phyloP scores from a whole-genome alignment of 2,888 invertebrate species.

The Microctonus brassicae region DNA sequence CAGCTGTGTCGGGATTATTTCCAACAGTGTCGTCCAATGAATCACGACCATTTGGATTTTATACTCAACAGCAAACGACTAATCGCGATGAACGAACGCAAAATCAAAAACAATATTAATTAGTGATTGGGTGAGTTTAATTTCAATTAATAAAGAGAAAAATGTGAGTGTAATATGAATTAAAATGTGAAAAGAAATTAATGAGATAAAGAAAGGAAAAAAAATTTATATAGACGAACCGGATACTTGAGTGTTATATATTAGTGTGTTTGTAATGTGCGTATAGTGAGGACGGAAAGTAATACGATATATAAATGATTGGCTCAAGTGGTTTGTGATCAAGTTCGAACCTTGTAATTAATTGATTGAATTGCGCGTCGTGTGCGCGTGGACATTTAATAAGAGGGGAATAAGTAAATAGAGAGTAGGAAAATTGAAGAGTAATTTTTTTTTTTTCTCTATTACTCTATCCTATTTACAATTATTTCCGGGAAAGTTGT shows the following conservation, averaged over 20 bases:
- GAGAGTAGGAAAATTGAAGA: conserved; percentile 13
- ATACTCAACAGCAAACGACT: conserved; percentile 57
- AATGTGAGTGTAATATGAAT: conserved; percentile 1
- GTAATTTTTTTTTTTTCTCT: background rate
- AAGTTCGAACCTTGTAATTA: conserved; percentile 1
- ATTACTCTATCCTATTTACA: background rate
- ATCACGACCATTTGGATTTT: conserved; percentile 64
- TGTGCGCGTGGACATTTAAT: background rate
- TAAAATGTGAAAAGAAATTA: background rate
- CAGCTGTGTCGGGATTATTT: conserved; percentile 44
- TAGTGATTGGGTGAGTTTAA: no score
- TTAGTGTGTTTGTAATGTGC: background rate
- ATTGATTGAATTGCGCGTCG: conserved; percentile 7
- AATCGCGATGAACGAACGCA: conserved; percentile 47
- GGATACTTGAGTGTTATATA: background rate
- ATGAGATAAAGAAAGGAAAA: background rate
- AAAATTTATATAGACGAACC: background rate
- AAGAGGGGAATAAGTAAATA: background rate
- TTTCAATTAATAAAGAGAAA: background rate
- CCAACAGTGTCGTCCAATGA: conserved; percentile 36
- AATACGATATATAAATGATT: conserved; percentile 11
- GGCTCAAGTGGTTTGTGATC: background rate
- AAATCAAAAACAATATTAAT: conserved; percentile 37
- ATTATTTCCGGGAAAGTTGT: background rate
- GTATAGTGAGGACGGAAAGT: background rate